phyloP scores from a whole-genome alignment of 2,797 vertebrate species.

The Falco cherrug region DNA sequence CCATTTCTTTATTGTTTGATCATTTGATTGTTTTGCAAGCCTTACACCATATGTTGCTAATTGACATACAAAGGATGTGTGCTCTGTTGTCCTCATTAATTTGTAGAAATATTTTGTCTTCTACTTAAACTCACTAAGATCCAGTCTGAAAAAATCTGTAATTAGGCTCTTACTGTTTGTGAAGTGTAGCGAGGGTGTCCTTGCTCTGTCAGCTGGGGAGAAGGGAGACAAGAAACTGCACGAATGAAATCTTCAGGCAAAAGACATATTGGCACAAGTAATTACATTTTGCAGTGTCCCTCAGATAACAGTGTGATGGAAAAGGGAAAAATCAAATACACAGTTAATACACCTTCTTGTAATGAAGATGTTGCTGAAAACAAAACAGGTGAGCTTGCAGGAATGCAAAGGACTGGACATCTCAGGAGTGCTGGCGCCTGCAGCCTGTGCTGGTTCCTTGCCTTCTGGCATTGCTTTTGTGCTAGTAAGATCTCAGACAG shows the following conservation, averaged over 20 bases:
- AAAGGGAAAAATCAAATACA: slow-evolving; percentile 22
- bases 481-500: background rate
- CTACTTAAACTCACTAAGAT: slow-evolving; percentile 47
- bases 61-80: slow-evolving; percentile 64
- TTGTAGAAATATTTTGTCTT: slow-evolving; percentile 65
- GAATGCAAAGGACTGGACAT: background rate
- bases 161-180: slow-evolving; percentile 52
- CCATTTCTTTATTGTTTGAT: slow-evolving; percentile 64
- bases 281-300: slow-evolving; percentile 35
- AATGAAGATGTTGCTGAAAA: background rate
- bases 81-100: slow-evolving; percentile 67
- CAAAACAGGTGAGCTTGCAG: background rate
- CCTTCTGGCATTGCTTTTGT: background rate
- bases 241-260: slow-evolving; percentile 18
- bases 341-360: background rate
- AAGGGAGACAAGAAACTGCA: background rate
- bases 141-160: slow-evolving; percentile 7
- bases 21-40: slow-evolving; percentile 62
- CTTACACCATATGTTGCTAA: slow-evolving; percentile 69
- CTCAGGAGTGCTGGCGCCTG: background rate
- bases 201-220: background rate
- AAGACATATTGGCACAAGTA: background rate
- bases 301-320: background rate
- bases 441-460: background rate
- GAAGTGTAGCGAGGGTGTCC: slow-evolving; percentile 6